Evolutionary conservation across 2,888 invertebrate genomes (phyloP), one percentile per base, ranked within the genome.

Genomic region (Zygaena filipendulae): DNA sequence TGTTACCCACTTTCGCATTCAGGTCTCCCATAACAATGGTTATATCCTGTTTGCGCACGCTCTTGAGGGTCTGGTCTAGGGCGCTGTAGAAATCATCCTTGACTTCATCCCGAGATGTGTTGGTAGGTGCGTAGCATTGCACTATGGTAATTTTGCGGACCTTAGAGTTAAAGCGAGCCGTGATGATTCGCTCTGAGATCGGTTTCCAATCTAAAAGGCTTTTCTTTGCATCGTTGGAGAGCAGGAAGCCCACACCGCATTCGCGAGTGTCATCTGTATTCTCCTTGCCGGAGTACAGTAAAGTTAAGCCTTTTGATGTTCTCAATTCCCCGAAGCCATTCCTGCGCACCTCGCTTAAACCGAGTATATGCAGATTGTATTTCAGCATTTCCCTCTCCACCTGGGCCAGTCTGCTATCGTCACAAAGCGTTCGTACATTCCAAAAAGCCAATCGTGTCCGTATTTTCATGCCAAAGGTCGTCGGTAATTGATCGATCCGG

Each of bases 371-470:
- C 25, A 34, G 23, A 3, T 29, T 31, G 27, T 35, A 35, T 14
- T 14, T 22, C 3, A 30, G 25, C 32, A 29, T 35, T 30, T 35
- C 25, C 26, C 23, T 24, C 24, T 30, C 35, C 21, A 27, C 28
- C 30, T 30, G 32, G 16, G 30, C 35, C 22, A 33, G 18, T 23
- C 32, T 11, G n/a, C 23, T 28, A 13, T 30, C 35, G n/a, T 30
- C 28, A 23, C 23, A 26, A 2, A 34, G 27, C 6, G 32, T 34
- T 24, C 30, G 21, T 7, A 34, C 29, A 22, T 35, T 38, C 37
- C 34, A 38, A 18, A 13, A 38, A 28, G 30, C 32, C 28, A 38
- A 30, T 38, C 34, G 32, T 24, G 34, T 35, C 35, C 30, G 27
- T 25, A 10, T 33, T 35, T 36, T 32, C 32, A 33, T 30, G 32